Percentiles rank a stretch among this genome's conserved stretches.
Conservation (phyloP, 1,140 invertebrate genomes). For the Ostrea edulis region DNA sequence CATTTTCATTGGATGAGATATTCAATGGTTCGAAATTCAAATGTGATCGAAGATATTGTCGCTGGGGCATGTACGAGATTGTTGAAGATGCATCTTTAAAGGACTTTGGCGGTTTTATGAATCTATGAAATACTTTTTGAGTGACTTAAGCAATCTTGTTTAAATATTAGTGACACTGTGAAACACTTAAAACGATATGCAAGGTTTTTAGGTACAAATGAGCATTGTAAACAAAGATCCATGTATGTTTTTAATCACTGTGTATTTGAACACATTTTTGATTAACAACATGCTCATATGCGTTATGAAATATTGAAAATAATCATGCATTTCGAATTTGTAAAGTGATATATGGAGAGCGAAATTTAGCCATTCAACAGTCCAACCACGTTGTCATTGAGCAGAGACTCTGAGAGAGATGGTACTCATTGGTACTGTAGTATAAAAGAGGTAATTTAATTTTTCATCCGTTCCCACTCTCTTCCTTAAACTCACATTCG, state of each 20-base stretch:
- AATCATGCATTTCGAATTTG: too few species aligned
- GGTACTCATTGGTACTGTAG: too few species aligned
- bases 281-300: too few species aligned
- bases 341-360: too few species aligned
- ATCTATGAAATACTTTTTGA: neutral
- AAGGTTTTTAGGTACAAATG: conserved; percentile 1
- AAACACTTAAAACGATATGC: neutral
- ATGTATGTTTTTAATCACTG: neutral
- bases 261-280: too few species aligned
- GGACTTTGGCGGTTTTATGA: neutral
- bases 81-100: neutral
- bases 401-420: too few species aligned
- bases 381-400: too few species aligned
- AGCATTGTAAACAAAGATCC: neutral
- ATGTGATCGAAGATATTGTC: neutral
- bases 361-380: too few species aligned
- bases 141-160: neutral
- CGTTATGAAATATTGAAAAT: too few species aligned
- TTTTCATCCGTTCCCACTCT: too few species aligned
- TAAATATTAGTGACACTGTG: neutral
- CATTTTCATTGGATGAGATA: neutral
- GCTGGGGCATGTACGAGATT: neutral
- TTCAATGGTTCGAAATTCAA: conserved; percentile 26
- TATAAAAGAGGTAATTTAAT: too few species aligned
- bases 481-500: too few species aligned